Percentiles rank a stretch among this genome's conserved stretches.
Evolutionary conservation across 1,140 invertebrate species (phyloP).

Genomic region (Mesaphorura yosii): DNA sequence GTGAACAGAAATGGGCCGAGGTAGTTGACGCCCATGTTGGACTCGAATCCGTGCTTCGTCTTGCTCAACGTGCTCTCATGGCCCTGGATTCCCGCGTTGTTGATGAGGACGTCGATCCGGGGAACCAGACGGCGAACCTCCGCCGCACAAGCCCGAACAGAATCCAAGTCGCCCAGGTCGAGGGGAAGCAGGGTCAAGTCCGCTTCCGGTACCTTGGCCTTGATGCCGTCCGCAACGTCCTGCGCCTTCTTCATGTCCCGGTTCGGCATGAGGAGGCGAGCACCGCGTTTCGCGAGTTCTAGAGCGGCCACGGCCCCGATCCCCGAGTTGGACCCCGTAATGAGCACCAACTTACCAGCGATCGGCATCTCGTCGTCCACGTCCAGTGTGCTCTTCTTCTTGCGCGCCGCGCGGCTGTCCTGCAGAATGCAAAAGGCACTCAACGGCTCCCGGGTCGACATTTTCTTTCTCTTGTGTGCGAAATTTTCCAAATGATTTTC

Average conservation of each 20-base stretch:
- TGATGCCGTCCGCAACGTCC: conserved; percentile 41
- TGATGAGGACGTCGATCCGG: conserved; percentile 39
- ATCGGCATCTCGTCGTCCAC: too few species aligned
- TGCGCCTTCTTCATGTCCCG: conserved; percentile 49
- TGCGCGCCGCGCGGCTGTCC: too few species aligned
- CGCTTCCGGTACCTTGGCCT: neutral
- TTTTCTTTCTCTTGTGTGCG: too few species aligned
- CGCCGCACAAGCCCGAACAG: conserved; percentile 32
- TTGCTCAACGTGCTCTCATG: neutral
- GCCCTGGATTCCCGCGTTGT: conserved; percentile 37
- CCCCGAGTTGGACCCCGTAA: too few species aligned
- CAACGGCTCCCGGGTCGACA: too few species aligned
- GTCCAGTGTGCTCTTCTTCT: too few species aligned
- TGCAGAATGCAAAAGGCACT: too few species aligned
- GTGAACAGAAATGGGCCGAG: neutral
- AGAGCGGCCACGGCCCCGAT: neutral
- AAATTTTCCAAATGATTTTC: too few species aligned
- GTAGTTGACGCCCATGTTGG: neutral
- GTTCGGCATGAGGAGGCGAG: conserved; percentile 61
- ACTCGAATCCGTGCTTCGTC: neutral
- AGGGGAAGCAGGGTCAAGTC: conserved; percentile 11
- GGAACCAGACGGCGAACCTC: conserved; percentile 33
- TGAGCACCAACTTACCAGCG: too few species aligned
- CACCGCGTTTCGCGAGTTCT: conserved; percentile 42
- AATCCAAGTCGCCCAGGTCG: conserved; percentile 33